A percentile compares a stretch with the other conserved stretches of the same genome.
Conservation (phyloP, 2,113 vertebrate genomes). For the Neotoma lepida region DNA sequence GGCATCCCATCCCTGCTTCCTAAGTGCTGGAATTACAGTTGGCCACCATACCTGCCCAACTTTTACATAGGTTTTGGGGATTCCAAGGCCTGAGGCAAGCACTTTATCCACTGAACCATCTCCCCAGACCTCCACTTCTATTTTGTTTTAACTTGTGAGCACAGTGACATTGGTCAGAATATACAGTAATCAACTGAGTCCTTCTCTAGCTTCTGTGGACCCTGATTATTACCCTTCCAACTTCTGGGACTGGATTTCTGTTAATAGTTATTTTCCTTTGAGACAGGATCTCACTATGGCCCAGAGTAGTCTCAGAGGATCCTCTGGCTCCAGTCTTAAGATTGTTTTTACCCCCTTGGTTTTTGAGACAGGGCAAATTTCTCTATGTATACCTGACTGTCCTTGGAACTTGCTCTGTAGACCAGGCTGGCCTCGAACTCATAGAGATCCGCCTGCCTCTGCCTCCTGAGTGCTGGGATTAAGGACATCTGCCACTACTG, state of each 20-base stretch:
- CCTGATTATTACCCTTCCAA: background rate
- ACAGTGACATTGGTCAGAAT: background rate
- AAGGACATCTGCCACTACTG: background rate
- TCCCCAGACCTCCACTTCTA: background rate
- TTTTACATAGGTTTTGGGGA: background rate
- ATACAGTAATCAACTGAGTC: background rate
- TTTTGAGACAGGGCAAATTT: background rate
- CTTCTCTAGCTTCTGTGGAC: background rate
- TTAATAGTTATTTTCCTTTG: background rate
- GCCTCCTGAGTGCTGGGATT: background rate
- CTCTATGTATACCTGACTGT: background rate
- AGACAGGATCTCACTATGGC: background rate
- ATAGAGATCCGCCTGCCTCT: background rate
- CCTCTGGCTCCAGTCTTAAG: background rate
- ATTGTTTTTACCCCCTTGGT: background rate
- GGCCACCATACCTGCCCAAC: background rate
- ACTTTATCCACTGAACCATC: background rate
- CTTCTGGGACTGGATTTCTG: conserved; percentile 4
- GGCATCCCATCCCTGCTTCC: too few species aligned
- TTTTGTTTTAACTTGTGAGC: background rate
- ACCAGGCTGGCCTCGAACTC: background rate
- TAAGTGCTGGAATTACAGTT: background rate
- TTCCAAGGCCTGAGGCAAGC: background rate
- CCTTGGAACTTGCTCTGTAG: background rate
- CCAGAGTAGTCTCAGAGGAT: background rate